Evolutionary conservation across 37 sponge, comb jelly and placozoan genomes (phyloP), one percentile per base, ranked within the genome.

Genomic region (Mnemiopsis leidyi): DNA sequence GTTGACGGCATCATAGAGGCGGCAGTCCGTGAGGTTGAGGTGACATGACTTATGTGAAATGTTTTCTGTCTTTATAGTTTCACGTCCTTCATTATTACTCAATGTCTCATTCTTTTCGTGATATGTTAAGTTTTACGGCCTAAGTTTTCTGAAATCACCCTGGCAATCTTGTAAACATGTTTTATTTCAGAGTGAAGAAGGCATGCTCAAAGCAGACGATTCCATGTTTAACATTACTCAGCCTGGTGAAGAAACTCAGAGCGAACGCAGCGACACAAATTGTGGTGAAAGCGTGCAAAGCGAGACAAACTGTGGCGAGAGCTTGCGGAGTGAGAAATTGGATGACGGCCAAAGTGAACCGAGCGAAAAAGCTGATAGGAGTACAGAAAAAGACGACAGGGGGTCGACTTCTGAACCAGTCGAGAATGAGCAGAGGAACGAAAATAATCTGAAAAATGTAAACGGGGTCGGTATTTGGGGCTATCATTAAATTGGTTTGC

Each of bases 151-250:
- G n/a, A n/a, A n/a, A n/a, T n/a, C n/a, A n/a, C n/a, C n/a, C n/a
- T n/a, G n/a, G n/a, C n/a, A n/a, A n/a, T n/a, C n/a, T n/a, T n/a
- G n/a, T n/a, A n/a, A n/a, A n/a, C n/a, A n/a, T n/a, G n/a, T n/a
- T n/a, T 48, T 18, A 48, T 48, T 48, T 48, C 61, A 48, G 61
- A 23, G 73, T 25, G 73, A 69, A 25, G 28, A 25, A 23, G 73
- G 73, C 1, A 26, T 34, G 20, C 36, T 85, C 21, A 40, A 35
- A 9, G 90, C 90, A n/a, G 90, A 85, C 61, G 90, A 85, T 29
- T 85, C 90, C 38, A 39, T 85, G 35, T 85, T 85, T 61, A 85
- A 85, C 61, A 61, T 85, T 3, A 85, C 90, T 0, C 90, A 85
- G 61, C 90, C 90, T 1, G 40, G 90, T 2, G 90, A 85, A 7